Conservation (phyloP, 2,888 invertebrate species). For the Mesorhabditis spiculigera region DNA sequence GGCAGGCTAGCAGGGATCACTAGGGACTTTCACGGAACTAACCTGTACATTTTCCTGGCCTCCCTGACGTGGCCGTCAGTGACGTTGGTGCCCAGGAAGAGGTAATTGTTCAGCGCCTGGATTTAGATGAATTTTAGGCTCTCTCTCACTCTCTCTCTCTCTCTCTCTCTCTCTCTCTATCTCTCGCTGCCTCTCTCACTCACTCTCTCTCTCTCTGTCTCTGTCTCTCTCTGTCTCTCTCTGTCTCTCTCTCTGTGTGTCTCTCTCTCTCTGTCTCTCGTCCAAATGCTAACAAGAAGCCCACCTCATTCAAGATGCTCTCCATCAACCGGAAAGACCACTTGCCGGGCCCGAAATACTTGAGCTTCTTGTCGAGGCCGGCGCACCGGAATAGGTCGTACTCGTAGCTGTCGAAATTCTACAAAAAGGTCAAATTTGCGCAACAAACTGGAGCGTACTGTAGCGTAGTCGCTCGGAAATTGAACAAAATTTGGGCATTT, state of each 20-base stretch:
- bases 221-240: not conserved
- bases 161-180: not conserved
- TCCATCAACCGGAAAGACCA: not conserved
- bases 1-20: not conserved
- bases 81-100: not conserved
- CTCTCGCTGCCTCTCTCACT: not conserved
- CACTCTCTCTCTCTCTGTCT: not conserved
- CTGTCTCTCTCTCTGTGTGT: not conserved
- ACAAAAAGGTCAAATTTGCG: not conserved
- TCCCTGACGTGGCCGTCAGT: not conserved
- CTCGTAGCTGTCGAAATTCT: slow-evolving; percentile 6
- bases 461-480: slow-evolving; percentile 4
- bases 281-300: not conserved
- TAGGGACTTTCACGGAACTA: not conserved
- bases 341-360: not conserved
- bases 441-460: not conserved
- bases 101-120: slow-evolving; percentile 6
- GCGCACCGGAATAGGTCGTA: not conserved
- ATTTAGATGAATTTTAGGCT: not conserved
- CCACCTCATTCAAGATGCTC: slow-evolving; percentile 1
- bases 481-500: not conserved
- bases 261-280: not conserved
- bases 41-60: not conserved
- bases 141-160: not conserved
- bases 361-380: not conserved